These are phyloP conservation scores for Catostomus latipinnis DNA, from an alignment of 2,797 vertebrate genomes.

Conservation along the genomic window DNA sequence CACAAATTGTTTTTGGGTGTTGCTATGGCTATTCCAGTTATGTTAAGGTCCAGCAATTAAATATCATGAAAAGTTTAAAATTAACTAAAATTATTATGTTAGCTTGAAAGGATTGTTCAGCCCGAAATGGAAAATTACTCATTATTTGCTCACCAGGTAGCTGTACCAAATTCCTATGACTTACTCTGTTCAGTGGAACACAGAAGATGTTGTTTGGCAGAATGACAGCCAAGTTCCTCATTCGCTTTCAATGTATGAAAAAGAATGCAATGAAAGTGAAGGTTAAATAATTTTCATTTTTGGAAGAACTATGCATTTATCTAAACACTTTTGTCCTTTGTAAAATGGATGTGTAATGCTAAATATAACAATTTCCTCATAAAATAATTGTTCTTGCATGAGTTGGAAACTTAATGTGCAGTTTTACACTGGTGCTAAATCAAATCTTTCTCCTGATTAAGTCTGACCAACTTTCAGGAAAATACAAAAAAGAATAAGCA, in stretches of 20 bases:
- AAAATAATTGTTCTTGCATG: neutral
- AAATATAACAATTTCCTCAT: conserved; percentile 8
- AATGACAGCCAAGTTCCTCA: too few relatives aligned
- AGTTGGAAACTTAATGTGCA: conserved; percentile 61
- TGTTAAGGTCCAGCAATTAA: neutral
- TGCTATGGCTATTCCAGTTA: neutral
- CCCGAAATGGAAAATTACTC: too few relatives aligned
- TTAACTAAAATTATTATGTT: too few relatives aligned
- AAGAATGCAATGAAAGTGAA: too few relatives aligned
- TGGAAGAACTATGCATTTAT: neutral
- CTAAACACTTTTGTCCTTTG: neutral
- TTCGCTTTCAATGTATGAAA: neutral
- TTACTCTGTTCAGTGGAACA: too few relatives aligned
- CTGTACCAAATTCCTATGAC: too few relatives aligned
- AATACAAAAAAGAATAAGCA: conserved; percentile 78
- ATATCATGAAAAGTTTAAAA: too few relatives aligned
- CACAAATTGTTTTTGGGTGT: neutral
- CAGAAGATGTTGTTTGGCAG: too few relatives aligned
- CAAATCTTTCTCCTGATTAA: conserved; percentile 73
- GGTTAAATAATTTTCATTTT: too few relatives aligned
- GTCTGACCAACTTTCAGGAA: conserved; percentile 66
- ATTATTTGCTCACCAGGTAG: too few relatives aligned
- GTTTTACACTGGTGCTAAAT: conserved; percentile 74
- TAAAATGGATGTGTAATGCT: neutral
- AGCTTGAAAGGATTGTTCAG: too few relatives aligned